Conservation (phyloP, 2,797 vertebrate species). For the Hydrophis major region DNA sequence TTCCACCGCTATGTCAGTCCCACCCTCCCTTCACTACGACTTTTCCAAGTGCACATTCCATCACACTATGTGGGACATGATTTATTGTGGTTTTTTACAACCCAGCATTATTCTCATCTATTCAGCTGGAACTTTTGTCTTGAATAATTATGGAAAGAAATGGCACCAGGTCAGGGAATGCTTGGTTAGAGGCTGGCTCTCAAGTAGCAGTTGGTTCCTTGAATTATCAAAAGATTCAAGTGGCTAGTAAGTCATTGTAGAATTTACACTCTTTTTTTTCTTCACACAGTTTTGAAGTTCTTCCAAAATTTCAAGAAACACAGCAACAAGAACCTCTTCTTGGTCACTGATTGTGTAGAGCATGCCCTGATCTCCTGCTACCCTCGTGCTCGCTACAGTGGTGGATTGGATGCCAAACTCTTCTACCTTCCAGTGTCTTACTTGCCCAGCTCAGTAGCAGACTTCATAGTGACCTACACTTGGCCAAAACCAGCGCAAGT, state of each 20-base stretch:
- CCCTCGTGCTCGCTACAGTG: constrained; percentile 81
- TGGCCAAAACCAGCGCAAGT: constrained; percentile 39
- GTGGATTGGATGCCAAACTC: constrained; percentile 86
- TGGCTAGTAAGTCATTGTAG: neutral
- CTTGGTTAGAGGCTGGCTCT: neutral
- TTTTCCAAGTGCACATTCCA: neutral
- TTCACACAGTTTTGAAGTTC: neutral
- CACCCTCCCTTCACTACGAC: no score
- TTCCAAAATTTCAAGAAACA: fast-evolving
- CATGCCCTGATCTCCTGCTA: constrained; percentile 79
- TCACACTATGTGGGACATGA: neutral
- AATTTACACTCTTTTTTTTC: neutral
- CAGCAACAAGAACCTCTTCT: neutral
- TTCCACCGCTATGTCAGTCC: no score
- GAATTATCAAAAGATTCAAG: neutral
- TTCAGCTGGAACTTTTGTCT: neutral
- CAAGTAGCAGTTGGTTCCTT: neutral
- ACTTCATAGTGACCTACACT: constrained; percentile 59
- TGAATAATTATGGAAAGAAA: neutral
- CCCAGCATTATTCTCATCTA: neutral
- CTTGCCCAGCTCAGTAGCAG: constrained; percentile 75
- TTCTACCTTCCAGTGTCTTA: constrained; percentile 85
- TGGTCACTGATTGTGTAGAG: constrained; percentile 76
- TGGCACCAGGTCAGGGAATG: neutral
- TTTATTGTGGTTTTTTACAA: neutral